These are phyloP conservation scores for Scaptomyza tumidula DNA, from an alignment of 2,888 invertebrate species.

Conservation along the genomic window DNA sequence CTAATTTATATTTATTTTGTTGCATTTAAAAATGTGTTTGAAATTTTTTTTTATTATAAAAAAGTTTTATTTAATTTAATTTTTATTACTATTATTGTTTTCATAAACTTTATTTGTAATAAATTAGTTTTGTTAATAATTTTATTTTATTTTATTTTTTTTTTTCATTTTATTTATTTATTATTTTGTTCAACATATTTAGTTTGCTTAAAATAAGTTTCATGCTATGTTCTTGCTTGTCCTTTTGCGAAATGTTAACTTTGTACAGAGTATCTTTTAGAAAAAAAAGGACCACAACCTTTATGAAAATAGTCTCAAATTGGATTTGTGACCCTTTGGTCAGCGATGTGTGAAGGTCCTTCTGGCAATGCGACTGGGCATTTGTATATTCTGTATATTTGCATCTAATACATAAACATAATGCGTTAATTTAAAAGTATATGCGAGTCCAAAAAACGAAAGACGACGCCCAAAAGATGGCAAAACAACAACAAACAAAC, in stretches of 20 bases:
- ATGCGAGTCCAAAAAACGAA: constrained; percentile 32
- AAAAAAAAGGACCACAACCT: constrained; percentile 19
- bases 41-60: too few species aligned
- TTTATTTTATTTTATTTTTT: background rate
- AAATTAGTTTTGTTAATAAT: background rate
- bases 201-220: too few species aligned
- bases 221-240: too few species aligned
- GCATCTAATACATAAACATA: constrained; percentile 81
- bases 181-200: too few species aligned
- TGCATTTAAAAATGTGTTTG: too few species aligned
- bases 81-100: background rate
- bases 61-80: too few species aligned
- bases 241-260: too few species aligned
- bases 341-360: constrained; percentile 81
- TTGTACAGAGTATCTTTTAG: constrained; percentile 24
- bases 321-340: constrained; percentile 80
- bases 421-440: constrained; percentile 80
- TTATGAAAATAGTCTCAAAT: constrained; percentile 65
- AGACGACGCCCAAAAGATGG: constrained; percentile 33
- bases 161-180: too few species aligned
- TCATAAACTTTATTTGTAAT: background rate
- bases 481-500: constrained; percentile 4
- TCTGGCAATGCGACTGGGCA: constrained; percentile 55
- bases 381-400: constrained; percentile 50
- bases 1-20: too few species aligned